Conservation (phyloP, 2,797 vertebrate species). For the Phrynocephalus vlangalii region DNA sequence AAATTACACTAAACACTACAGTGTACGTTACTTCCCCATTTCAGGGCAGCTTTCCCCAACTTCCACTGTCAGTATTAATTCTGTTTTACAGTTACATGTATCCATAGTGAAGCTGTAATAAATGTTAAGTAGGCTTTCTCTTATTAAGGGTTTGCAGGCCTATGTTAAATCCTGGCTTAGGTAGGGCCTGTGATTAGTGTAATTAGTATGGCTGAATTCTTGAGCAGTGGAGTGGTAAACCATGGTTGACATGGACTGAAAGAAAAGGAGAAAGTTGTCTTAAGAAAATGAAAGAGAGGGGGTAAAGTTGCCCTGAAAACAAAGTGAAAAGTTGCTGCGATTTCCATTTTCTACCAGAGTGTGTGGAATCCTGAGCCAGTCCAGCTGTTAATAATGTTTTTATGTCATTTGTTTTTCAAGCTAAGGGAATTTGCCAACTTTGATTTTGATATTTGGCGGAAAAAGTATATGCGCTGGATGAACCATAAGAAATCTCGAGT, state of each 20-base stretch:
- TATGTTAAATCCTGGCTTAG: not conserved
- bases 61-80: not conserved
- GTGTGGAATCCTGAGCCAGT: not conserved
- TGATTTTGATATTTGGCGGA: slow-evolving; percentile 98
- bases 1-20: not conserved
- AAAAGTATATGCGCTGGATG: slow-evolving; percentile 99
- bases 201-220: not conserved
- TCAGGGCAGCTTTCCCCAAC: not conserved
- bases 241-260: not conserved
- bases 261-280: not conserved
- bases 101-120: not conserved
- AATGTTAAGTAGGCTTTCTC: not conserved
- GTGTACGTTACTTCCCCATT: not conserved
- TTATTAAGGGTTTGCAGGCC: not conserved
- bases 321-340: not conserved
- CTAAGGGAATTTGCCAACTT: slow-evolving; percentile 98
- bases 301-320: not conserved
- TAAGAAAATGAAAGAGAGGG: no score
- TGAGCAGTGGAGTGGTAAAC: not conserved
- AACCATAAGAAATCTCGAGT: slow-evolving; percentile 99
- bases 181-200: not conserved
- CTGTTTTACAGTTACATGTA: not conserved
- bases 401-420: slow-evolving; percentile 72
- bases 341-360: not conserved
- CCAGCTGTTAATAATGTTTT: slow-evolving; percentile 14